These are phyloP conservation scores for Junonia oenone DNA, from an alignment of 2,888 invertebrate species.

Conservation along the genomic window DNA sequence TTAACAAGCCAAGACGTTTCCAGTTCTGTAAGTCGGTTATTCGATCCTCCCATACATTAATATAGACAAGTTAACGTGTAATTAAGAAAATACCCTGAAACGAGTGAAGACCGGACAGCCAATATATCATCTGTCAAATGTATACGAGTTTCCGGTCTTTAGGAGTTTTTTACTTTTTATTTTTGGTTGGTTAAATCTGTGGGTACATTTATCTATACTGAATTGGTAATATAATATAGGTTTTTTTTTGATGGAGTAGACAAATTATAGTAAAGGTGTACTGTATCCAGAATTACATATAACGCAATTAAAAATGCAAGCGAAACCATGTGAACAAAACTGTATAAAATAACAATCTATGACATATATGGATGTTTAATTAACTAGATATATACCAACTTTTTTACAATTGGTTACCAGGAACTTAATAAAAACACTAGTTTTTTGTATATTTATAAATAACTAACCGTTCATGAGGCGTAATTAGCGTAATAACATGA, in stretches of 20 bases:
- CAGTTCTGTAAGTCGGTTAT: not conserved
- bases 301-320: no score
- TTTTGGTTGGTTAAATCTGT: no score
- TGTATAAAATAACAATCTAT: not conserved
- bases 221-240: no score
- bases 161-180: not conserved
- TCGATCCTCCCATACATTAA: not conserved
- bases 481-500: no score
- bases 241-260: no score
- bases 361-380: not conserved
- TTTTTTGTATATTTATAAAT: not conserved
- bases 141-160: not conserved
- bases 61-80: constrained; percentile 3
- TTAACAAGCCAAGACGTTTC: not conserved
- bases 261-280: no score
- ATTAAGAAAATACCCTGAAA: not conserved
- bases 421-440: not conserved
- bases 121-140: constrained; percentile 1
- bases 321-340: not conserved
- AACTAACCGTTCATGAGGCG: no score
- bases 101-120: not conserved
- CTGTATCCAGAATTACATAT: no score
- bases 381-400: not conserved
- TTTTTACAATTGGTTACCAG: not conserved
- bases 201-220: no score